Base-by-base conservation (phyloP, 2,797 vertebrate genomes). In the Melanotaenia nigrans region DNA sequence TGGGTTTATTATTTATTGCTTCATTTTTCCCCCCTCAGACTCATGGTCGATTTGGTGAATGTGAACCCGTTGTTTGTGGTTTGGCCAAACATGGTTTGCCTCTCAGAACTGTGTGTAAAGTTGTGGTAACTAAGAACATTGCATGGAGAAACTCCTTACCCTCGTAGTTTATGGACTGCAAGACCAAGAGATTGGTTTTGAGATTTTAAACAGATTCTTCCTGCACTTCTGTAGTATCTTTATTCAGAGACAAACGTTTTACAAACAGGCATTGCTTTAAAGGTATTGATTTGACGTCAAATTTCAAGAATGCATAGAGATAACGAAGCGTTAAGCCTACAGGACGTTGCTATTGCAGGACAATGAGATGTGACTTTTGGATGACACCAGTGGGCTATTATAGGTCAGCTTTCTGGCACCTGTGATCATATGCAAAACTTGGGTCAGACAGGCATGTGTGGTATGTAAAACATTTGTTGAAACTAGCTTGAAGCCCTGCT, bases 1-100 rank as follows among this genome's bases (percentile, higher is more conserved):
- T 12, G 68, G 79, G 85, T 85, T 68, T 82, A 65, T 89, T 80
- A 85, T 88, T 85, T 84, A 84, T 89, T 84, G 74, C 79, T 79
- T 86, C 47, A 51, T 71, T 75, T 74, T 73, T 63, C 24, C 59
- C 73, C 40, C 63, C 22, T 68, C 1, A 36, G 68, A 62, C 71
- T 9, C 61, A 78, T 77, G 81, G 79, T 69, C 28, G 36, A 58
- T 38, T 30, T 61, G 16, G 65, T 73, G 64, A 86, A 81, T 73
- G 73, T 49, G 65, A 87, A 87, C 64, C 80, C 66, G 65, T 79
- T 77, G 81, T 85, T 87, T 82, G 79, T 67, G 82, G 89, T 80
- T 81, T 85, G 81, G 87, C 70, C 45, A 40, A 73, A 63, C 67
- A 59, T 1, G 14, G 32, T 16, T 42, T 45, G 66, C 57, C 61